Conservation (phyloP, 2,797 vertebrate species). For the Acrossocheilus wenchowensis region DNA sequence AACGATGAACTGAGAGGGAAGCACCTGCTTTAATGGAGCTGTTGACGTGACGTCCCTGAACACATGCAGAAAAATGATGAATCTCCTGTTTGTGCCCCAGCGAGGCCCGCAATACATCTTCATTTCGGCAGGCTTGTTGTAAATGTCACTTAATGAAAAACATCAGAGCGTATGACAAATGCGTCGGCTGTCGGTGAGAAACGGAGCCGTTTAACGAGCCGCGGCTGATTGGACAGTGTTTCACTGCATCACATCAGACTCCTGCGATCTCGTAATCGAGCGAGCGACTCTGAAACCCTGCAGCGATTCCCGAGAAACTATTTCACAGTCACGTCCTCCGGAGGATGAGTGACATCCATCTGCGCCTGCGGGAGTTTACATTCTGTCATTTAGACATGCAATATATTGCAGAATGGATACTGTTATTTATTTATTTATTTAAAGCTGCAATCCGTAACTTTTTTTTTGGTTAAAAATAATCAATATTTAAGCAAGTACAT, state of each 20-base stretch:
- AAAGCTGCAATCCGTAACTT: too few species aligned
- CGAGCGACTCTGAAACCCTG: background rate
- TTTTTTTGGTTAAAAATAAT: too few species aligned
- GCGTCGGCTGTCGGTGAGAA: constrained; percentile 22
- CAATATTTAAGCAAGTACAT: too few species aligned
- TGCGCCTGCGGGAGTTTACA: background rate
- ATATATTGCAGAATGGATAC: background rate
- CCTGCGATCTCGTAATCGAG: background rate
- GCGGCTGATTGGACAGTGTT: background rate
- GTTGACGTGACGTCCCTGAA: constrained; percentile 70
- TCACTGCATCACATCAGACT: too few species aligned
- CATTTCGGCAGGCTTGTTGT: constrained; percentile 75
- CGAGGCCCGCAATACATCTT: constrained; percentile 81
- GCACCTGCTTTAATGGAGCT: constrained; percentile 75
- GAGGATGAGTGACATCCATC: background rate
- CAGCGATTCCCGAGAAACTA: background rate
- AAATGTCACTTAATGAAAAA: constrained; percentile 71
- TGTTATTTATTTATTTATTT: too few species aligned
- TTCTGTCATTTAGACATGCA: background rate
- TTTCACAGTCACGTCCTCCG: background rate
- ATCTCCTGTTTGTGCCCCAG: constrained; percentile 73
- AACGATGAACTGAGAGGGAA: background rate
- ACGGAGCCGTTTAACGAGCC: constrained; percentile 11
- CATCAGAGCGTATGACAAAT: constrained; percentile 31
- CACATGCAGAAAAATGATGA: constrained; percentile 62